Evolutionary conservation across 2,797 vertebrate species (phyloP).

Genomic region (Eurystomus glaucurus): DNA sequence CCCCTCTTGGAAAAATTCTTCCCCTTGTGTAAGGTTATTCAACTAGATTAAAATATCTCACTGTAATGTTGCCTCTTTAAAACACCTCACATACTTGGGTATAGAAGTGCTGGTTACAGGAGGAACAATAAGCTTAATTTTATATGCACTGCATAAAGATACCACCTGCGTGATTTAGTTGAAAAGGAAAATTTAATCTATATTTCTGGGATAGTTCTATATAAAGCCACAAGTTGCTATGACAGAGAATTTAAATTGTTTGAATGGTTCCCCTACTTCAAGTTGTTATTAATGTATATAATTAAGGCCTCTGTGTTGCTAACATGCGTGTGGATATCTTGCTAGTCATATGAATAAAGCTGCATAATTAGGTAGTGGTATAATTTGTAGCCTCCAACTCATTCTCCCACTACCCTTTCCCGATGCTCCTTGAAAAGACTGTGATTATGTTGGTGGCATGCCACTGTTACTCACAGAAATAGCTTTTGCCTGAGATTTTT

Average conservation of each 20-base stretch:
- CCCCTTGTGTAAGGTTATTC: conserved; percentile 68
- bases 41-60: conserved; percentile 66
- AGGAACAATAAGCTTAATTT: conserved; percentile 27
- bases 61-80: conserved; percentile 39
- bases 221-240: conserved; percentile 6
- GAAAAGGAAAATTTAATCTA: conserved; percentile 27
- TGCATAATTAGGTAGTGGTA: conserved; percentile 42
- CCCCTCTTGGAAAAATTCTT: conserved; percentile 53
- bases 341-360: conserved; percentile 35
- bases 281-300: conserved; percentile 34
- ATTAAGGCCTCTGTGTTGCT: conserved; percentile 23
- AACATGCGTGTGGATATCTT: not conserved
- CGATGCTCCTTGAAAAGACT: conserved; percentile 3
- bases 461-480: conserved; percentile 33
- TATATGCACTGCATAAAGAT: not conserved
- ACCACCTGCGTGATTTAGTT: not conserved
- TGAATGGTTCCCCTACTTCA: not conserved
- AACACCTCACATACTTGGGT: conserved; percentile 13
- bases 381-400: conserved; percentile 46
- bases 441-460: not conserved
- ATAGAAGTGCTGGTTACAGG: conserved; percentile 7
- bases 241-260: conserved; percentile 44
- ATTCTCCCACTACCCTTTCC: conserved; percentile 44
- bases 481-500: conserved; percentile 34
- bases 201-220: not conserved